Evolutionary conservation across 92 coral and sea anemone species (phyloP), one percentile per base, ranked within the genome.

Genomic region (Porites divaricata): DNA sequence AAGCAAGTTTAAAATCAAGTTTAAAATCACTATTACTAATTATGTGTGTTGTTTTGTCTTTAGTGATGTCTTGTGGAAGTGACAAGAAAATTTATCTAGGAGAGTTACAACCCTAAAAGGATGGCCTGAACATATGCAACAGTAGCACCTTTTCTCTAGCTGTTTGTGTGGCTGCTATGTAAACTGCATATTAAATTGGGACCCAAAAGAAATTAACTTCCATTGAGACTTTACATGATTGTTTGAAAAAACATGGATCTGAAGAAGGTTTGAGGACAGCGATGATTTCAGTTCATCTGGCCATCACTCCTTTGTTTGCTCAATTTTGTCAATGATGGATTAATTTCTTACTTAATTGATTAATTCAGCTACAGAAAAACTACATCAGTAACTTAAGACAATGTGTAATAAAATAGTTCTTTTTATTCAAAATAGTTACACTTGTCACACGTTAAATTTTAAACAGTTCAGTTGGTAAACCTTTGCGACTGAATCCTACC

Each of bases 81-180:
- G 99, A 96, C 85, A 96, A 95, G 91, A 94, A 96, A 68, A 86
- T 96, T 11, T 96, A 84, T 86, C 89, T 96, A 26, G 99, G 99
- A 50, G 99, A 96, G 75, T 77, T 96, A 21, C 99, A 94, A 86
- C 96, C 89, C 8, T 93, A 70, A 79, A 12, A 21, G 51, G 70
- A 20, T 35, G 45, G 45, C 45, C 45, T 71, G 13, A 41, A 16
- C 76, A 35, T n/a, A 48, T 2, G 65, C 4, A 61, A 61, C 65
- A 61, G 65, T 21, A 16, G n/a, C 65, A 61, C 23, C 65, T 61
- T 61, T 61, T n/a, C n/a, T 15, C 7, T 61, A 8, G 19, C 20
- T 61, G 45, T 35, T 35, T 35, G 6, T 35, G 45, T 35, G 4
- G 45, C 45, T 35, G 45, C 45, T 35, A 35, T 35, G 45, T 54